These are phyloP conservation scores for Zaprionus inermis DNA, from an alignment of 1,140 invertebrate species.

Conservation along the genomic window DNA sequence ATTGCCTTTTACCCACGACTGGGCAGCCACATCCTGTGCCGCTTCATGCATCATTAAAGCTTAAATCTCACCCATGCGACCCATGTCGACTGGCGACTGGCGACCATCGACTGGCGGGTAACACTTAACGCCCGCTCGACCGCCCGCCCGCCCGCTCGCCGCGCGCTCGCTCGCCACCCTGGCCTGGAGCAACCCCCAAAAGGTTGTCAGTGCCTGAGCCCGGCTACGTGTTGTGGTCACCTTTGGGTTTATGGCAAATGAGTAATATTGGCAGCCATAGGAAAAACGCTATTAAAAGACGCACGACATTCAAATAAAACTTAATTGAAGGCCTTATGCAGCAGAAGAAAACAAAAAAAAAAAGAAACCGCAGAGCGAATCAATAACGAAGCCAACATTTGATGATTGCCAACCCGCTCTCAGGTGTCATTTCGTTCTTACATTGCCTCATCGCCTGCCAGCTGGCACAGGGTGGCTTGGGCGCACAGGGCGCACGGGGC, in stretches of 20 bases:
- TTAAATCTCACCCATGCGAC: slow-evolving; percentile 81
- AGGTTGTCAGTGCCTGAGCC: slow-evolving; percentile 27
- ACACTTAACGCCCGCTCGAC: slow-evolving; percentile 67
- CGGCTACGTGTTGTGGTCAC: slow-evolving; percentile 79
- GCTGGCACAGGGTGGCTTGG: background rate
- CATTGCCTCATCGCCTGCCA: slow-evolving; percentile 61
- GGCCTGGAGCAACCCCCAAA: slow-evolving; percentile 31
- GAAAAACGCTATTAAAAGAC: slow-evolving; percentile 80
- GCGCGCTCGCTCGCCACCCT: background rate
- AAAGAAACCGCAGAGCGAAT: slow-evolving; percentile 57
- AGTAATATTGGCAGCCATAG: slow-evolving; percentile 69
- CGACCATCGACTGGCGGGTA: slow-evolving; percentile 41
- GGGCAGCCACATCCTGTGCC: slow-evolving; percentile 81
- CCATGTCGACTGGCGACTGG: slow-evolving; percentile 65
- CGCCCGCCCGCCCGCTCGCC: slow-evolving; percentile 16
- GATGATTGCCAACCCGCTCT: slow-evolving; percentile 39
- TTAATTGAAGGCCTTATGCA: slow-evolving; percentile 75
- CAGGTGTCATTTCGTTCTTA: slow-evolving; percentile 54
- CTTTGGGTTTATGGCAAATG: slow-evolving; percentile 81
- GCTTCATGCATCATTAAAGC: slow-evolving; percentile 83
- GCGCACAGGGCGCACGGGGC: slow-evolving; percentile 25
- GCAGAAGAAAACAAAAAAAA: slow-evolving; percentile 13
- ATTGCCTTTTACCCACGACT: slow-evolving; percentile 82
- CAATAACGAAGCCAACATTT: slow-evolving; percentile 53
- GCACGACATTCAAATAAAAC: slow-evolving; percentile 81